Evolutionary conservation across 2,888 invertebrate genomes (phyloP).

Genomic region (Limnephilus marmoratus): DNA sequence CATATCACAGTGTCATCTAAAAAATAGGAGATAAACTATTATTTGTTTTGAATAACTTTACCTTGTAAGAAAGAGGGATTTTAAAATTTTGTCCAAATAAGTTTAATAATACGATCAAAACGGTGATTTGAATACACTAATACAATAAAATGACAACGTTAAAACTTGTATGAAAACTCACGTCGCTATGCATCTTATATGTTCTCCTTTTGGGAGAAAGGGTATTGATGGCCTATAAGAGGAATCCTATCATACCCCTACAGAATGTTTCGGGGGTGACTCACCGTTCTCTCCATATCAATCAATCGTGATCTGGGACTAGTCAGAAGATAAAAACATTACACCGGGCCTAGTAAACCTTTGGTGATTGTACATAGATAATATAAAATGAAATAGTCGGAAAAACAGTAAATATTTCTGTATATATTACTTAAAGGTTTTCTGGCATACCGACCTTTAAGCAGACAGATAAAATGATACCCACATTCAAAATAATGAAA

Average conservation of each 20-base stretch:
- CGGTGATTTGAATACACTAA: too few relatives aligned
- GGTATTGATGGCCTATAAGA: conserved; percentile 37
- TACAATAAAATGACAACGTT: too few relatives aligned
- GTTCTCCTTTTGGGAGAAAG: not conserved
- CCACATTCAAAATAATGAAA: too few relatives aligned
- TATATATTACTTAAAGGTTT: too few relatives aligned
- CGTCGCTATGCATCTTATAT: not conserved
- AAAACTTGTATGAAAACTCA: too few relatives aligned
- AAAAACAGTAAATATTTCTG: too few relatives aligned
- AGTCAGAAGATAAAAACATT: not conserved
- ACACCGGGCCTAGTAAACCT: not conserved
- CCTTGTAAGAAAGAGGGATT: too few relatives aligned
- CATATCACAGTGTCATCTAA: too few relatives aligned
- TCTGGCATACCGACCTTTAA: too few relatives aligned
- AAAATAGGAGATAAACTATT: too few relatives aligned
- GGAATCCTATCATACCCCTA: conserved; percentile 13
- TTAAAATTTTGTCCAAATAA: not conserved
- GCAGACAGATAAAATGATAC: too few relatives aligned
- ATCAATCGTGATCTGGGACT: conserved; percentile 6
- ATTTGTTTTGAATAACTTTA: not conserved
- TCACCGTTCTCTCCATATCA: not conserved
- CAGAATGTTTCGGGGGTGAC: conserved; percentile 22
- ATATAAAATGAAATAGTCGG: too few relatives aligned
- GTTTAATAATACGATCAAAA: not conserved
- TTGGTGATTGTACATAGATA: not conserved